Percentiles rank a stretch among this genome's conserved stretches.
phyloP scores from a whole-genome alignment of 2,113 vertebrate genomes.

The Meriones unguiculatus region DNA sequence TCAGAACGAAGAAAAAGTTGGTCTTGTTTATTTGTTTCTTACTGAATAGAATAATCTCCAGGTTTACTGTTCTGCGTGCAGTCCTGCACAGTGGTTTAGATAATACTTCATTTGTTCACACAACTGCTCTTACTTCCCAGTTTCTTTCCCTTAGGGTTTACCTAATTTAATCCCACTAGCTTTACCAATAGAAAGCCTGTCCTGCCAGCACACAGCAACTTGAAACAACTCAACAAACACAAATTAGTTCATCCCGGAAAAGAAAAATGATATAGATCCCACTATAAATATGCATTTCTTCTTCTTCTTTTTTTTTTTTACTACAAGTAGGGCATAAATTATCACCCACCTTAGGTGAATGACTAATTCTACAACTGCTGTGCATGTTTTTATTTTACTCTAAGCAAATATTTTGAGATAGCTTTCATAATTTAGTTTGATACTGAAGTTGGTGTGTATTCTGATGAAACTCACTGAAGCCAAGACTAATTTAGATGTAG shows the following conservation, averaged over 20 bases:
- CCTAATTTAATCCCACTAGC: constrained; percentile 73
- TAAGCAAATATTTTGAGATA: constrained; percentile 78
- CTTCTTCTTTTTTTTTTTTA: neutral
- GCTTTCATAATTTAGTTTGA: constrained; percentile 65
- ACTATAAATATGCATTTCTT: constrained; percentile 66
- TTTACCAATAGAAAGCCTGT: constrained; percentile 58
- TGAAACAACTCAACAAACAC: constrained; percentile 66
- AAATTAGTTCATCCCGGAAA: constrained; percentile 44
- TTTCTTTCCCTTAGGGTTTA: constrained; percentile 59
- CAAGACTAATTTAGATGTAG: constrained; percentile 71
- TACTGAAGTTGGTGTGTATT: constrained; percentile 61
- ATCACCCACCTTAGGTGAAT: constrained; percentile 73
- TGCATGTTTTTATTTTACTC: constrained; percentile 72
- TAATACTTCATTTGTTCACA: constrained; percentile 1
- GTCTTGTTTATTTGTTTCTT: neutral
- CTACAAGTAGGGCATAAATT: constrained; percentile 69
- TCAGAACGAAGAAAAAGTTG: neutral
- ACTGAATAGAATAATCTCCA: neutral
- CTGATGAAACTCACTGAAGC: constrained; percentile 35
- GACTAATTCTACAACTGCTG: constrained; percentile 71
- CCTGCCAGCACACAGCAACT: constrained; percentile 43
- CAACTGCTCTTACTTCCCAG: neutral
- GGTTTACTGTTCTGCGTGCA: neutral
- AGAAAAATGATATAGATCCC: constrained; percentile 48
- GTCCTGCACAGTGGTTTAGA: constrained; percentile 16